phyloP scores from a whole-genome alignment of 2,113 vertebrate genomes.

The Tachysurus vachellii region DNA sequence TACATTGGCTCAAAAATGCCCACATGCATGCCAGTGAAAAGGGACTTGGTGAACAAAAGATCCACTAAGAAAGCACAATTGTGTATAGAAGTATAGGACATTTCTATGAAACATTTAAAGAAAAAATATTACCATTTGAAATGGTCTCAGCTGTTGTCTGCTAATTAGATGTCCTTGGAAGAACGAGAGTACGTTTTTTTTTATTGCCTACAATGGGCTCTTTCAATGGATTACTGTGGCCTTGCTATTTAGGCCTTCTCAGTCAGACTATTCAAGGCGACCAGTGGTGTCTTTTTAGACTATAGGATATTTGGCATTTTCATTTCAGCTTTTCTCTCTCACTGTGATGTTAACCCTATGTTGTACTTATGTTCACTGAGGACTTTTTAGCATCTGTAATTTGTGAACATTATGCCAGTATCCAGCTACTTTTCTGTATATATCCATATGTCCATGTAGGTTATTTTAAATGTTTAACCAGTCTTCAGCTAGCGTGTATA shows the following conservation, averaged over 20 bases:
- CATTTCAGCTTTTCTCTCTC: slow-evolving; percentile 65
- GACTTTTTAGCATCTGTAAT: slow-evolving; percentile 6
- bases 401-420: neutral
- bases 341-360: slow-evolving; percentile 62
- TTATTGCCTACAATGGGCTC: slow-evolving; percentile 72
- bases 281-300: slow-evolving; percentile 61
- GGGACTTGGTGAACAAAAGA: slow-evolving; percentile 64
- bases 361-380: slow-evolving; percentile 48
- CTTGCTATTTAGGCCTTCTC: slow-evolving; percentile 70
- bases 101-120: slow-evolving; percentile 71
- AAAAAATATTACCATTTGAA: slow-evolving; percentile 75
- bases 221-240: slow-evolving; percentile 73
- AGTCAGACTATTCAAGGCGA: slow-evolving; percentile 73
- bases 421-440: neutral
- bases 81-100: slow-evolving; percentile 65
- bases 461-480: neutral
- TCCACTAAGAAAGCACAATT: slow-evolving; percentile 56
- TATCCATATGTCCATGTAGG: neutral
- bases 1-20: slow-evolving; percentile 61
- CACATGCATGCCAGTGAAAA: slow-evolving; percentile 67
- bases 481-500: neutral
- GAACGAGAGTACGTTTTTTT: slow-evolving; percentile 63
- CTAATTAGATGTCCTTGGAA: slow-evolving; percentile 83
- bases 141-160: slow-evolving; percentile 82
- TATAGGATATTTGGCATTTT: slow-evolving; percentile 62